phyloP scores from a whole-genome alignment of 2,797 vertebrate genomes.

The Tamandua tetradactyla region DNA sequence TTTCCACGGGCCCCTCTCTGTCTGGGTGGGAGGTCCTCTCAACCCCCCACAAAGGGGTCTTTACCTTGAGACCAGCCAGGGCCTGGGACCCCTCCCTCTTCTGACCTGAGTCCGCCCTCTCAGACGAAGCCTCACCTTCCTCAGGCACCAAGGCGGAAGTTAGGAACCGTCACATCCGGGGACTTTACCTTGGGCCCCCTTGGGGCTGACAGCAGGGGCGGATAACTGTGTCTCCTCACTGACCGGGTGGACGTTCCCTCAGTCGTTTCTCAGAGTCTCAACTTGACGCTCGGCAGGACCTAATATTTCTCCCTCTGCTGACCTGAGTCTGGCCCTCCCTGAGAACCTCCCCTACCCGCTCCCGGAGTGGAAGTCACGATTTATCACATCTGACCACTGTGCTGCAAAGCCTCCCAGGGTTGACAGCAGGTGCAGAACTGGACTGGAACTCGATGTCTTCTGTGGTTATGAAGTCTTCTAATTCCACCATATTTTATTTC shows the following conservation, averaged over 20 bases:
- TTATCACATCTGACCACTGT: neutral
- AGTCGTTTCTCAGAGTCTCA: neutral
- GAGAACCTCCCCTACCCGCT: neutral
- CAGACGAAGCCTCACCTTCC: neutral
- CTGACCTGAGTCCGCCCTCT: rapidly evolving
- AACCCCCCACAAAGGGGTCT: neutral
- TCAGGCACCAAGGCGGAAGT: neutral
- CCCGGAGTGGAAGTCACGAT: neutral
- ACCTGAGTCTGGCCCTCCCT: neutral
- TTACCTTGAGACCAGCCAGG: no score
- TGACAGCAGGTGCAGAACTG: neutral
- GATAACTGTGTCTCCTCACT: neutral
- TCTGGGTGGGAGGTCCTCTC: no score
- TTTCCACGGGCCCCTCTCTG: neutral
- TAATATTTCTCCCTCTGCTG: neutral
- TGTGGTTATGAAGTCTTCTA: neutral
- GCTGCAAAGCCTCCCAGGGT: neutral
- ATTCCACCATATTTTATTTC: neutral
- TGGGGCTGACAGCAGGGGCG: no score
- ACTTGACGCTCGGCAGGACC: neutral
- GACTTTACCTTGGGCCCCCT: neutral
- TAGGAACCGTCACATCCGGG: neutral
- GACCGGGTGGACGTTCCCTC: neutral
- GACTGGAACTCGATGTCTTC: neutral
- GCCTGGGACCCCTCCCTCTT: neutral